Conservation (phyloP, 2,888 invertebrate genomes). For the Thymelicus lineola region DNA sequence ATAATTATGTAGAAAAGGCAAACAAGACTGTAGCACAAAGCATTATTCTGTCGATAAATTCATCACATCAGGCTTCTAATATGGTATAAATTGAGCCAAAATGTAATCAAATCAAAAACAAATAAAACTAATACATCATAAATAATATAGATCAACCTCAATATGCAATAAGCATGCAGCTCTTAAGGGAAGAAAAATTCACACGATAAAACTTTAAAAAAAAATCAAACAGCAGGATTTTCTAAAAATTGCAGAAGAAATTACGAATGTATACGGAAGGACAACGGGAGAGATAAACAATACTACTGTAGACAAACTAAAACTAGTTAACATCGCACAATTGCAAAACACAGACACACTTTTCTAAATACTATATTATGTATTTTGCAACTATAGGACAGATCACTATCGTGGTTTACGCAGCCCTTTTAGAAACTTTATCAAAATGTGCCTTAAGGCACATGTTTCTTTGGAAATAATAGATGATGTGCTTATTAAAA, state of each 20-base stretch:
- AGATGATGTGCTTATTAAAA: conserved; percentile 70
- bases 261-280: conserved; percentile 52
- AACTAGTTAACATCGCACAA: conserved; percentile 61
- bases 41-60: conserved; percentile 54
- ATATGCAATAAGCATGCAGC: conserved; percentile 48
- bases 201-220: conserved; percentile 20
- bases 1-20: conserved; percentile 57
- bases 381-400: conserved; percentile 85
- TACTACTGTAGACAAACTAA: conserved; percentile 64
- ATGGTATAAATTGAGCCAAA: conserved; percentile 78
- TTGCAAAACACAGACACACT: conserved; percentile 60
- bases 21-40: conserved; percentile 70
- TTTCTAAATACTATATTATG: conserved; percentile 57
- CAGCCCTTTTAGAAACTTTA: conserved; percentile 69
- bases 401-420: conserved; percentile 78
- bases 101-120: conserved; percentile 69
- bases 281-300: conserved; percentile 61
- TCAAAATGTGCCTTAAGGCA: conserved; percentile 64
- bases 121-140: conserved; percentile 28
- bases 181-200: conserved; percentile 32
- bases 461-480: conserved; percentile 64
- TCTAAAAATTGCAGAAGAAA: conserved; percentile 47
- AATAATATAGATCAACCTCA: conserved; percentile 23
- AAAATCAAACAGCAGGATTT: conserved; percentile 43
- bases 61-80: conserved; percentile 68